Percentiles rank a stretch among this genome's conserved stretches.
These are phyloP conservation scores for Neodiprion pinetum DNA, from an alignment of 1,140 invertebrate genomes.

Conservation along the genomic window DNA sequence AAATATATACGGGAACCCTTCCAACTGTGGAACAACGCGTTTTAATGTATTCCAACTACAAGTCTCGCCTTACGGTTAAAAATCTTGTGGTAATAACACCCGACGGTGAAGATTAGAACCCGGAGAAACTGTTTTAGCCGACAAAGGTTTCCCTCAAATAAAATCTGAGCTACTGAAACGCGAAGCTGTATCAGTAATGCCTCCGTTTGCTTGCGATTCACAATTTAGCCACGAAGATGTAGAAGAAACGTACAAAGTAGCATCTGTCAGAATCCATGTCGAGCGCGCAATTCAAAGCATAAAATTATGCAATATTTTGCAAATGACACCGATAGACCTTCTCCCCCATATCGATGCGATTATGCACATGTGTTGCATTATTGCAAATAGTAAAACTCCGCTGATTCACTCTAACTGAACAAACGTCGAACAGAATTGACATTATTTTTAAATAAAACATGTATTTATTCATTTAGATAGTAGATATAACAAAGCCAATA, in stretches of 20 bases:
- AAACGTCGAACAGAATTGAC: not conserved
- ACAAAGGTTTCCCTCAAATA: constrained; percentile 47
- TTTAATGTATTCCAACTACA: constrained; percentile 27
- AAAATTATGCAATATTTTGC: constrained; percentile 27
- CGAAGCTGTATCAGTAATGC: constrained; percentile 26
- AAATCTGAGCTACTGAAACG: constrained; percentile 24
- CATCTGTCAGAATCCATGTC: constrained; percentile 34
- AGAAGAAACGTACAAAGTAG: constrained; percentile 10
- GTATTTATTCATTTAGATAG: not conserved
- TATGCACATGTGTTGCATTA: constrained; percentile 25
- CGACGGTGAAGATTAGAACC: constrained; percentile 36
- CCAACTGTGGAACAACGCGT: constrained; percentile 21
- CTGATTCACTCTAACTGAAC: constrained; percentile 18
- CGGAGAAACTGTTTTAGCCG: constrained; percentile 47
- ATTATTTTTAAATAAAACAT: not conserved
- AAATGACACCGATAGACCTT: constrained; percentile 21
- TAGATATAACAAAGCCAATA: not conserved
- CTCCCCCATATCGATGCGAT: constrained; percentile 9
- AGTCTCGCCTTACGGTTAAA: constrained; percentile 22
- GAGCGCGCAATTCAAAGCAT: constrained; percentile 32
- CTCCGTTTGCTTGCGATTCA: constrained; percentile 21
- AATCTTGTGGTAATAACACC: constrained; percentile 24
- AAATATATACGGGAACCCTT: not conserved
- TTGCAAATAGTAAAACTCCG: constrained; percentile 29
- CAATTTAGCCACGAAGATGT: constrained; percentile 20